Evolutionary conservation across 2,797 vertebrate species (phyloP), one percentile per base, ranked within the genome.

Genomic region (Erpetoichthys calabaricus): DNA sequence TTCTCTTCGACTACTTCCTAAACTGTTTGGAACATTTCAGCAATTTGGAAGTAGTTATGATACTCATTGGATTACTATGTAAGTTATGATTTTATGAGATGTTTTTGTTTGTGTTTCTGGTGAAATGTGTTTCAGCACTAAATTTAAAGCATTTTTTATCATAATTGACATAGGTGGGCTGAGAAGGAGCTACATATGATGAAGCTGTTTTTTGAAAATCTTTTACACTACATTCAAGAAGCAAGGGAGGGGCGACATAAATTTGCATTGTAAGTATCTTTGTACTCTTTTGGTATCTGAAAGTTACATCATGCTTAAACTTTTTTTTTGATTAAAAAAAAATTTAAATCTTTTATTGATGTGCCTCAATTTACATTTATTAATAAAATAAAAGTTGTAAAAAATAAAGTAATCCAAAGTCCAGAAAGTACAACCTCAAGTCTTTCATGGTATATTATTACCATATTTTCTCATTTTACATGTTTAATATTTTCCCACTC

Each of bases 21-120:
- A 99, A 69, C 87, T 99, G 8, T 99, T 99, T 54, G 95, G 94
- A 70, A 98, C 95, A 3, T 99, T 99, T 75, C 95, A 99, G 42
- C 95, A 99, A 59, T 99, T 98, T 67, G 95, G 94, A 63, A 98
- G 94, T 73, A 99, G 95, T 76, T 99, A 97, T 1, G 95, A 99
- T 75, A 99, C 95, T 2, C 95, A 99, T 67, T 99, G 95, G 95
- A 98, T 99, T 76, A 99, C 95, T 50, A 99, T 99, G 95, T 98
- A 77, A 88, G 90, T 85, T 8, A 62, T 57, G 8, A 42, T 42
- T 41, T 44, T 7, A 55, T 41, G 8, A 59, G 7, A 42, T 44
- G 4, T 10, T 45, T 52, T 41, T 7, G 10, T 5, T 4, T 42
- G 7, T 42, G 7, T 7, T 25, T 49, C 47, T 46, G 47, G 3